These are phyloP conservation scores for Peromyscus maniculatus DNA, from an alignment of 2,113 vertebrate genomes.

Conservation along the genomic window DNA sequence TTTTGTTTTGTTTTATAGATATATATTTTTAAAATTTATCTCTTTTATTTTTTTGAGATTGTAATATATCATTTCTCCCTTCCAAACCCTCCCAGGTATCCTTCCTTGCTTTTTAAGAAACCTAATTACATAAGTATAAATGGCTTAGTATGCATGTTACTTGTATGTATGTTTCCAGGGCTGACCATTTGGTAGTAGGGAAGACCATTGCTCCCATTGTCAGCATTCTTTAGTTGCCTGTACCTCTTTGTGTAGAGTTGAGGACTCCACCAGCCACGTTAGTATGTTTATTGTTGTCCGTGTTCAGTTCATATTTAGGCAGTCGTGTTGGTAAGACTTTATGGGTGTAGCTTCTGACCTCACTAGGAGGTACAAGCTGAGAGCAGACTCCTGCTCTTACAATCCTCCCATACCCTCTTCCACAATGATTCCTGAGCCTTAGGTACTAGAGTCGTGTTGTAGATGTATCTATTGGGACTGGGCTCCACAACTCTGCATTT, in stretches of 20 bases:
- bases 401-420: not conserved
- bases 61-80: not conserved
- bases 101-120: not conserved
- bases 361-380: not conserved
- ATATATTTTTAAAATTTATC: not conserved
- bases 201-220: not conserved
- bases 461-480: not conserved
- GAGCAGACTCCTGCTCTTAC: not conserved
- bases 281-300: not conserved
- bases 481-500: not conserved
- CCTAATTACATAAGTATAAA: not conserved
- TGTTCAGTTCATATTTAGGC: not conserved
- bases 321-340: not conserved
- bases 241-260: not conserved
- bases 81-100: not conserved
- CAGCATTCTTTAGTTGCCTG: not conserved
- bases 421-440: not conserved
- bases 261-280: not conserved
- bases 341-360: not conserved
- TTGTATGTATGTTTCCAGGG: not conserved
- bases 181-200: not conserved
- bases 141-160: not conserved
- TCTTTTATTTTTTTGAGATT: not conserved
- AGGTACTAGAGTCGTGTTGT: not conserved
- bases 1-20: not conserved